phyloP scores from a whole-genome alignment of 2,888 invertebrate genomes.

The Timema cristinae region DNA sequence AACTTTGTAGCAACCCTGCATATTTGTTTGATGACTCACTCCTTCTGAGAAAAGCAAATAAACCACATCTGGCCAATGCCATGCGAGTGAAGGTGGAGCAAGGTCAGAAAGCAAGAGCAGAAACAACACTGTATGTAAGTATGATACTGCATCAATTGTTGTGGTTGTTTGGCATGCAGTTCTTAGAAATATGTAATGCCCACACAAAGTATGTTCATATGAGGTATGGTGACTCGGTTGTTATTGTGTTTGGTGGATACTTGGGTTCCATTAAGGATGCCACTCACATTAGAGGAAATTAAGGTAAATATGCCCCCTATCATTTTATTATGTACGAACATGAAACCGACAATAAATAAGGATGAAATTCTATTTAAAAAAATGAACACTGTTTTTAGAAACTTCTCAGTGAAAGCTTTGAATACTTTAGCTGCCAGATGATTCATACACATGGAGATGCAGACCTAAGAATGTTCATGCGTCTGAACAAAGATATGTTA shows the following conservation, averaged over 20 bases:
- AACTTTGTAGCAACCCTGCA: background rate
- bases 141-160: background rate
- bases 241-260: background rate
- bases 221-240: background rate
- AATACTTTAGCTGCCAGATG: background rate
- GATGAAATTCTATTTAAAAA: background rate
- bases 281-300: background rate
- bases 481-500: slow-evolving; percentile 1
- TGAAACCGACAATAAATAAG: background rate
- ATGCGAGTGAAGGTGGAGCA: background rate
- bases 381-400: background rate
- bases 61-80: background rate
- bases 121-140: background rate
- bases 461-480: background rate
- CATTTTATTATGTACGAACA: background rate
- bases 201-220: background rate
- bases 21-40: background rate
- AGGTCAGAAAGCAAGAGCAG: background rate
- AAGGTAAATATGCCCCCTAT: background rate
- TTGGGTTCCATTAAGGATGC: slow-evolving; percentile 6
- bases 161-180: background rate
- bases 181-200: background rate
- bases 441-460: background rate
- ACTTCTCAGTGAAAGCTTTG: background rate
- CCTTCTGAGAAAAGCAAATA: background rate